These are phyloP conservation scores for Isaurus tuberculatus DNA, from an alignment of 92 coral and sea anemone genomes.

Conservation along the genomic window DNA sequence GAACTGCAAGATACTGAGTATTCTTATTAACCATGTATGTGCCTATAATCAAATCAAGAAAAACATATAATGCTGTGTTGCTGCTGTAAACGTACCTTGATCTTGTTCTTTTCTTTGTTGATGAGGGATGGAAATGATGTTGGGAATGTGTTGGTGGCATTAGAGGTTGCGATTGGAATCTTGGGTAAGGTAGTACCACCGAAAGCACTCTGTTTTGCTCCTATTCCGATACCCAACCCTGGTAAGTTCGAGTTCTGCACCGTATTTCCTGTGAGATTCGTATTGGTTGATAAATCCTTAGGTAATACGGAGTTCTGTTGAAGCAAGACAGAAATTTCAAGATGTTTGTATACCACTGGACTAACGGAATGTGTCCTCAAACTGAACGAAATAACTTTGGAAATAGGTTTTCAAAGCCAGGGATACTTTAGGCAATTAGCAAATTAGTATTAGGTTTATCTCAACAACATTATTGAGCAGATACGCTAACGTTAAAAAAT, in stretches of 20 bases:
- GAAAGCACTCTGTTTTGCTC: conserved; percentile 66
- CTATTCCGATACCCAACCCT: conserved; percentile 61
- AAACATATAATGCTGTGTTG: neutral
- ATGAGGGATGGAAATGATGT: conserved; percentile 89
- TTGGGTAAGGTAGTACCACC: conserved; percentile 82
- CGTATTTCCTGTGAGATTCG: conserved; percentile 43
- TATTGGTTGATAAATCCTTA: conserved; percentile 66
- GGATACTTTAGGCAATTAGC: too few species aligned
- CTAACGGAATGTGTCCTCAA: neutral
- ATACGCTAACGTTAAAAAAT: too few species aligned
- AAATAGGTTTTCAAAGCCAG: neutral
- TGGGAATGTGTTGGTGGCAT: conserved; percentile 83
- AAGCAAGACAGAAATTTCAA: neutral
- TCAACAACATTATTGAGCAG: too few species aligned
- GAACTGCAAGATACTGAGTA: too few species aligned
- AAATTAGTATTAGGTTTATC: too few species aligned
- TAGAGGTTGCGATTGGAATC: conserved; percentile 85
- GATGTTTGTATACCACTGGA: neutral
- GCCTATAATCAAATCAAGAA: too few species aligned
- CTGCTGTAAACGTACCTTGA: conserved; percentile 56
- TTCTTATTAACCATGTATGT: too few species aligned
- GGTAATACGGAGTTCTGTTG: conserved; percentile 55
- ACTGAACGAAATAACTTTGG: neutral
- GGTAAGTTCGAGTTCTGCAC: conserved; percentile 69
- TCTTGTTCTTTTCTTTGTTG: conserved; percentile 84